These are phyloP conservation scores for Aradus depressus DNA, from an alignment of 2,888 invertebrate species.

Conservation along the genomic window DNA sequence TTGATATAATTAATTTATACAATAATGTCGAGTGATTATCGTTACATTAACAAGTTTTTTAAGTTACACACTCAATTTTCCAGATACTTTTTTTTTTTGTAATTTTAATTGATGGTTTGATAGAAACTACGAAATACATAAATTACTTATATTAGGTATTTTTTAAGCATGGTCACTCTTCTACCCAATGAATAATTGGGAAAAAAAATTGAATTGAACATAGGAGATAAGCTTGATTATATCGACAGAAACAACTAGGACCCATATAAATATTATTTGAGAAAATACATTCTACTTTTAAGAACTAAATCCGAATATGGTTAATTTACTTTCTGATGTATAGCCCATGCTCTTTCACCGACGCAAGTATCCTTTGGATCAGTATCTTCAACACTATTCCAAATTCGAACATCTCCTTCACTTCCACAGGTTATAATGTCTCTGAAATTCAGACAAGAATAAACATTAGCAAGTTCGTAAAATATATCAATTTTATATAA, in stretches of 20 bases:
- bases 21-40: too few relatives aligned
- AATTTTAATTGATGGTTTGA: too few relatives aligned
- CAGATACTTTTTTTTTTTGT: too few relatives aligned
- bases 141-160: too few relatives aligned
- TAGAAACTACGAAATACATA: too few relatives aligned
- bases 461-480: conserved; percentile 5
- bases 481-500: conserved; percentile 7
- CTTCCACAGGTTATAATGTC: conserved; percentile 76
- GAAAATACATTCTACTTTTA: background rate
- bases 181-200: too few relatives aligned
- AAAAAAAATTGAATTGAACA: background rate
- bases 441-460: conserved; percentile 38
- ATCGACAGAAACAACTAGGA: conserved; percentile 20
- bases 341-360: conserved; percentile 68
- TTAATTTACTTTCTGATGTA: conserved; percentile 51
- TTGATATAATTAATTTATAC: too few relatives aligned
- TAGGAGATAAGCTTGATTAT: conserved; percentile 17
- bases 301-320: background rate
- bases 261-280: background rate
- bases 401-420: conserved; percentile 85
- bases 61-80: too few relatives aligned
- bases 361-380: conserved; percentile 75
- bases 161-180: too few relatives aligned
- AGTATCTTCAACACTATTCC: conserved; percentile 75
- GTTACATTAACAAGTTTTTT: too few relatives aligned